Evolutionary conservation across 2,888 invertebrate genomes (phyloP).

Genomic region (Standfussiana lucernea): DNA sequence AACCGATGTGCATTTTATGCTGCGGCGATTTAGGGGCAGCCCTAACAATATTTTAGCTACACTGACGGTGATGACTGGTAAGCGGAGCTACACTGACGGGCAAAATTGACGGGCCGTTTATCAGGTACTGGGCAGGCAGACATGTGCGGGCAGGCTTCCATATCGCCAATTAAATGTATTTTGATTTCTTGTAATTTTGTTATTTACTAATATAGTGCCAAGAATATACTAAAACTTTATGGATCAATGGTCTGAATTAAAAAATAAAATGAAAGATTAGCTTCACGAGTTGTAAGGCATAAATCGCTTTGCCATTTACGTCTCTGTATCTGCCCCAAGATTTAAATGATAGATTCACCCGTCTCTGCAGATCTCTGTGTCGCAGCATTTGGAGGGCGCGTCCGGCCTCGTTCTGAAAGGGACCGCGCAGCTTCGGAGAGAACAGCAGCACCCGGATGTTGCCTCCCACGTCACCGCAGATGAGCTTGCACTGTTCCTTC

Average conservation of each 20-base stretch:
- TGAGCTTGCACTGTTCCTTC: constrained; percentile 91
- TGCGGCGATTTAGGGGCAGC: too few relatives aligned
- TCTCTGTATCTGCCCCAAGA: not conserved
- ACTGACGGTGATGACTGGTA: too few relatives aligned
- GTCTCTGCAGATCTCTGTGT: constrained; percentile 90
- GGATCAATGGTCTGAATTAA: not conserved
- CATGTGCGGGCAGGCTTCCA: too few relatives aligned
- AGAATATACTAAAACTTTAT: too few relatives aligned
- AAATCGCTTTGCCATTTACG: not conserved
- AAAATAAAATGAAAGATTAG: not conserved
- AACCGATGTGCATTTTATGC: too few relatives aligned
- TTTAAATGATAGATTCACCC: constrained; percentile 74
- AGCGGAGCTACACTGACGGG: too few relatives aligned
- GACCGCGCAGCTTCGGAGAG: constrained; percentile 91
- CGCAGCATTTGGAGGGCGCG: constrained; percentile 90
- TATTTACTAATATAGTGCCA: too few relatives aligned
- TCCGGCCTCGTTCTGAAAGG: constrained; percentile 93
- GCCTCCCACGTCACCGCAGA: constrained; percentile 94
- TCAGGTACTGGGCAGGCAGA: too few relatives aligned
- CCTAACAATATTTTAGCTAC: too few relatives aligned
- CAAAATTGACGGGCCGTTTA: too few relatives aligned
- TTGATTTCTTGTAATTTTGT: too few relatives aligned
- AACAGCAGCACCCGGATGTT: constrained; percentile 92
- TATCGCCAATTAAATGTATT: too few relatives aligned
- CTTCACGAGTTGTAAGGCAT: not conserved